Conservation (phyloP, 2,113 vertebrate genomes). For the Mellivora capensis region DNA sequence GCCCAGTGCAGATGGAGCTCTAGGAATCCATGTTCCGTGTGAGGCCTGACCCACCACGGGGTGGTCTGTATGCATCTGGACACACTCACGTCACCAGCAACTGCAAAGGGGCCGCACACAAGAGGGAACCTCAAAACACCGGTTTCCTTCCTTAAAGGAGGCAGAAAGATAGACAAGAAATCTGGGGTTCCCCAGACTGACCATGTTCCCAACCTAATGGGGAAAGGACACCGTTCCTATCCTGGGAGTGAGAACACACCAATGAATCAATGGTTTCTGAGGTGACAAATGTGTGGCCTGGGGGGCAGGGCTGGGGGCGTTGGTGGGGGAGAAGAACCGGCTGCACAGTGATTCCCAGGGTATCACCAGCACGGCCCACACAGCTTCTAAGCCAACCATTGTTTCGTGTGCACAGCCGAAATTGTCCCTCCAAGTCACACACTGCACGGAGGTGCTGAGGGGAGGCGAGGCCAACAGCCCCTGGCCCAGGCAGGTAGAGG, state of each 20-base stretch:
- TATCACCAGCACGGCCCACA: neutral
- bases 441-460: neutral
- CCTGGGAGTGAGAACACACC: neutral
- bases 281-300: neutral
- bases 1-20: neutral
- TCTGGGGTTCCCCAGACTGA: neutral
- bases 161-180: neutral
- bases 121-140: neutral
- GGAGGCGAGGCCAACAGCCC: neutral
- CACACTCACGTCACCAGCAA: accelerated
- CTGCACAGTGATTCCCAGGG: neutral
- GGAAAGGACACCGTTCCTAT: neutral
- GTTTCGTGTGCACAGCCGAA: neutral
- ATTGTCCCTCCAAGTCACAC: accelerated
- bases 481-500: neutral
- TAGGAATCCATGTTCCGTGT: accelerated
- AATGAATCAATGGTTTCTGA: neutral
- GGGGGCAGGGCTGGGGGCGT: too few relatives aligned
- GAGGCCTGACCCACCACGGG: accelerated
- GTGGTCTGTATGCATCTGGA: neutral
- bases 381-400: neutral
- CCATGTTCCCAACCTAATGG: neutral
- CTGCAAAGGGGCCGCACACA: accelerated
- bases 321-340: neutral
- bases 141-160: neutral